Conservation (phyloP, 2,113 vertebrate species). For the Anguilla japonica region DNA sequence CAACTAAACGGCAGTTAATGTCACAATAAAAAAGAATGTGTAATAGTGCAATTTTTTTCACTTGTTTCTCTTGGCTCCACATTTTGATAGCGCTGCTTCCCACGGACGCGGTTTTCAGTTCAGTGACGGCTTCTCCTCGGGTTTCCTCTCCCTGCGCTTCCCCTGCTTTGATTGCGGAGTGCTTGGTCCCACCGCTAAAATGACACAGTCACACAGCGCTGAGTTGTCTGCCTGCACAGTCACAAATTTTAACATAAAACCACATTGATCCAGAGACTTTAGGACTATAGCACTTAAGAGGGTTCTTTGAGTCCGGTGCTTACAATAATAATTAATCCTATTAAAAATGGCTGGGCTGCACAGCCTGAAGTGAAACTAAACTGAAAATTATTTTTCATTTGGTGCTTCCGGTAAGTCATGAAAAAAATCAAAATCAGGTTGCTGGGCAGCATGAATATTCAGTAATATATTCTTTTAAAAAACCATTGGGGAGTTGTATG, state of each 20-base stretch:
- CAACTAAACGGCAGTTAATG: constrained; percentile 69
- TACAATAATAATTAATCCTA: neutral
- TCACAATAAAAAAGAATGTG: constrained; percentile 67
- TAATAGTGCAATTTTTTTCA: constrained; percentile 86
- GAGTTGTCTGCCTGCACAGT: neutral
- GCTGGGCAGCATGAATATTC: too few species aligned
- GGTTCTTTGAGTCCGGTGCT: neutral
- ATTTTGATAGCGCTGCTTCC: constrained; percentile 54
- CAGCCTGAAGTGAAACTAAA: neutral
- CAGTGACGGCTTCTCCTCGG: constrained; percentile 62
- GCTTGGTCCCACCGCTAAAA: constrained; percentile 80
- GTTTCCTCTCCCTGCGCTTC: constrained; percentile 50
- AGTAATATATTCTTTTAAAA: too few species aligned
- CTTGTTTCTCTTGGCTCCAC: constrained; percentile 66
- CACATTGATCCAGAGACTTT: neutral
- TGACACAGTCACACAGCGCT: neutral
- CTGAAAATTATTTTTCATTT: neutral
- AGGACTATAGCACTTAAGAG: neutral
- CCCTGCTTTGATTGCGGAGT: constrained; percentile 66
- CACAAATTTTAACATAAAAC: neutral
- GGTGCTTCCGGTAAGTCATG: neutral
- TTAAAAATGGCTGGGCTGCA: neutral
- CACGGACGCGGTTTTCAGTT: constrained; percentile 16
- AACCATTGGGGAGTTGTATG: too few species aligned
- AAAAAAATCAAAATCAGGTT: neutral